Evolutionary conservation across 2,113 vertebrate species (phyloP).

Genomic region (Astatoreochromis straeleni): DNA sequence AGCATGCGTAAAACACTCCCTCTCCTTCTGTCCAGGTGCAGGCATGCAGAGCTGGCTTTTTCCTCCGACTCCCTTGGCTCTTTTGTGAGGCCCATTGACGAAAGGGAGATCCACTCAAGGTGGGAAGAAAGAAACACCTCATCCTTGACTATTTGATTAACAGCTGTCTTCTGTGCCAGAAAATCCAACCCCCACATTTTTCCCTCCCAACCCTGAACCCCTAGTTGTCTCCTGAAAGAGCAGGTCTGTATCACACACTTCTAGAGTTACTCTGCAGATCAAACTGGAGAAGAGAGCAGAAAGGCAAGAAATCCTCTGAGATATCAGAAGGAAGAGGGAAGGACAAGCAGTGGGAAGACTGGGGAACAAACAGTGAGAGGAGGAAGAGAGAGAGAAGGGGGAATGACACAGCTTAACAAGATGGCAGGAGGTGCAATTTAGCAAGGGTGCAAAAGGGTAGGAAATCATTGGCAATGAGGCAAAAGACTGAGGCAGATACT

Average conservation of each 20-base stretch:
- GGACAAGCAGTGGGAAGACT: conserved; percentile 25
- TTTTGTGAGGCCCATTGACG: conserved; percentile 43
- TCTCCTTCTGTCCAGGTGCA: conserved; percentile 58
- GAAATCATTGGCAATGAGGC: neutral
- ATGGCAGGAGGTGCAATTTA: conserved; percentile 14
- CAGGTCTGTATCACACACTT: conserved; percentile 70
- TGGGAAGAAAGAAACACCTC: conserved; percentile 65
- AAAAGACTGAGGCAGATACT: neutral
- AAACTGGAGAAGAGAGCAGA: conserved; percentile 57
- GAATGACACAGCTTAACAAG: neutral
- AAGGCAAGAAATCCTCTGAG: conserved; percentile 63
- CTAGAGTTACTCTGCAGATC: conserved; percentile 70
- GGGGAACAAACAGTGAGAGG: neutral
- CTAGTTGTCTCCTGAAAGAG: conserved; percentile 54
- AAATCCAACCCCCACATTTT: conserved; percentile 28
- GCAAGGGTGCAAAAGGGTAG: neutral
- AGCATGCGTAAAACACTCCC: conserved; percentile 23
- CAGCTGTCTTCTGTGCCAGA: conserved; percentile 63
- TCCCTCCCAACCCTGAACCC: conserved; percentile 13
- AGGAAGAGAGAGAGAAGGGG: neutral
- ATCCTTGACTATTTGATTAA: conserved; percentile 77
- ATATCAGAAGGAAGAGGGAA: conserved; percentile 33
- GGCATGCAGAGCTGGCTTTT: conserved; percentile 55
- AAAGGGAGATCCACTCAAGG: conserved; percentile 53
- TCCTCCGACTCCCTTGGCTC: neutral